Conservation (phyloP, 2,113 vertebrate species). For the Zingel zingel region DNA sequence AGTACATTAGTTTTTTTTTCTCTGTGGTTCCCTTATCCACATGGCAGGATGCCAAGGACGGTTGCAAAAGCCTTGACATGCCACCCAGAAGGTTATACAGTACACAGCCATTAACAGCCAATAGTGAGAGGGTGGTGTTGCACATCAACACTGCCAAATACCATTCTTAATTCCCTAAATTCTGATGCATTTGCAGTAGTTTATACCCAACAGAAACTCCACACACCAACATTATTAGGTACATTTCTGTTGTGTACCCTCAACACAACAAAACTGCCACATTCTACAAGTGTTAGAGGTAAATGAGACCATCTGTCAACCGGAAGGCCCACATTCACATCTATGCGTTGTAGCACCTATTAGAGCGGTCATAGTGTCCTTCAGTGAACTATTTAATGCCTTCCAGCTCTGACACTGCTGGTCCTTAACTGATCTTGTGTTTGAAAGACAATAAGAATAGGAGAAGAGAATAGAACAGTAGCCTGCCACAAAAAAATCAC, state of each 20-base stretch:
- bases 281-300: background rate
- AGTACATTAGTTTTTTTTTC: constrained; percentile 42
- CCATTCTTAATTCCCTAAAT: background rate
- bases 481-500: constrained; percentile 1
- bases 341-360: background rate
- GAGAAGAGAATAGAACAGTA: background rate
- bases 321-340: background rate
- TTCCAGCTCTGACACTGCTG: constrained; percentile 1
- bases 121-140: constrained; percentile 3
- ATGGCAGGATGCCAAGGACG: constrained; percentile 56
- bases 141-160: background rate
- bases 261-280: background rate
- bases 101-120: constrained; percentile 17
- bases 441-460: constrained; percentile 4
- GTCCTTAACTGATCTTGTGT: constrained; percentile 16
- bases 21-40: constrained; percentile 55
- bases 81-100: constrained; percentile 47
- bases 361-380: background rate
- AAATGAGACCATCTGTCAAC: background rate
- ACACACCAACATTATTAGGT: background rate
- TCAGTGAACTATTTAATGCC: background rate
- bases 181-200: background rate
- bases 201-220: background rate
- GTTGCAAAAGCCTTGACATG: constrained; percentile 39
- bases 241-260: background rate